Conservation (phyloP, 2,113 vertebrate species). For the Hippocampus zosterae region DNA sequence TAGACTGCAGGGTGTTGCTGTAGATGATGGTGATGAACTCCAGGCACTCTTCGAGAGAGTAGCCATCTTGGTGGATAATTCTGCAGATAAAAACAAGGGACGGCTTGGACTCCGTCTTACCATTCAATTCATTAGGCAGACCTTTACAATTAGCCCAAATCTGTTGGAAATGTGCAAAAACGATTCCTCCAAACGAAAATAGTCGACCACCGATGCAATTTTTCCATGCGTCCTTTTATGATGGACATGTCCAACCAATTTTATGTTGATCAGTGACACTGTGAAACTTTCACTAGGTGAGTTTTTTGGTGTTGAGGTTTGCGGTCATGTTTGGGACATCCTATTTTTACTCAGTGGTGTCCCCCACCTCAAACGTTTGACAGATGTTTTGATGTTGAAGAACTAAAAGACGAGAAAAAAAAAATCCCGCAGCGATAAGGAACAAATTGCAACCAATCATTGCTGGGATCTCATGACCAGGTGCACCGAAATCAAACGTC, state of each 20-base stretch:
- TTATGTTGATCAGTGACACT: neutral
- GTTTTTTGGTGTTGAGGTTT: too few relatives aligned
- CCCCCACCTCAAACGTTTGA: too few relatives aligned
- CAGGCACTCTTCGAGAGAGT: slow-evolving; percentile 90
- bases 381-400: too few relatives aligned
- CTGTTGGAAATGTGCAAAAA: too few relatives aligned
- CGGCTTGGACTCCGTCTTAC: neutral
- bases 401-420: too few relatives aligned
- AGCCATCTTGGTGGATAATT: slow-evolving; percentile 97
- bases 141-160: too few relatives aligned
- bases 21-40: slow-evolving; percentile 95
- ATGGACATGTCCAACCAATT: neutral
- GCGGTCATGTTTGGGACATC: too few relatives aligned
- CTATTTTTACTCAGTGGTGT: too few relatives aligned
- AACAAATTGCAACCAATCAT: too few relatives aligned
- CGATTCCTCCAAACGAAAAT: neutral
- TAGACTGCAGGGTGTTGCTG: slow-evolving; percentile 95
- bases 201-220: neutral
- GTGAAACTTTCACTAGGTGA: too few relatives aligned
- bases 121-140: neutral
- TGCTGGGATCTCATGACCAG: neutral
- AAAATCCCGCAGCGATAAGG: too few relatives aligned
- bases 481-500: neutral
- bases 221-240: too few relatives aligned
- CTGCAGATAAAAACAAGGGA: slow-evolving; percentile 57